Base-by-base conservation (phyloP, 2,113 vertebrate genomes). In the Caranx ignobilis region DNA sequence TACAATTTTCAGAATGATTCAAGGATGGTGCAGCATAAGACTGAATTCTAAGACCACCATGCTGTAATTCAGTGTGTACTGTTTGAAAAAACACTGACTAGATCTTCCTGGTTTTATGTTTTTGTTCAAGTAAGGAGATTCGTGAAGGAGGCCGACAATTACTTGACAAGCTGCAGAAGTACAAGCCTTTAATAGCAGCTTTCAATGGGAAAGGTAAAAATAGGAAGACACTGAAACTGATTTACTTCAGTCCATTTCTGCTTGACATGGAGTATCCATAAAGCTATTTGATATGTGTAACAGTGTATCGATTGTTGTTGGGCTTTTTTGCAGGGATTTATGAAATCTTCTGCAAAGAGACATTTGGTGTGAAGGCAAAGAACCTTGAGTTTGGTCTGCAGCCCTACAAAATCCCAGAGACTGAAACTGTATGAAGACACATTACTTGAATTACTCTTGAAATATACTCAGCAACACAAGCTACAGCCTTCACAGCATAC, bases 291-390 rank as follows among this genome's bases (percentile, higher is more conserved):
- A 13, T 41, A 1, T 21, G 10, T 52, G 39, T 12, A 39, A 34
- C 15, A 15, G 31, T 56, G 9, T 35, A 12, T 18, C 71, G 5
- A 34, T 21, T 67, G 18, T n/a, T 50, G 2, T 48, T 18, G 2
- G 13, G 64, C 2, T 60, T 54, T 56, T 76, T 85, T 91, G 35
- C 83, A 99, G 98, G 98, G 90, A 99, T 99, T 95, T 99, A 99
- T 93, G 98, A 99, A 95, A 99, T 97, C 91, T 99, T 99, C 94
- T 97, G 97, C 94, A 99, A 96, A 93, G 98, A 99, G 93, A 97
- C 96, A 65, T 99, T 99, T 91, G 98, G 98, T 79, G 95, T 99
- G 79, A 99, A 96, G 88, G 95, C 98, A 71, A 99, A 99, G 93
- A 98, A 98, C 60, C 91, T 99, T 56, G 97, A 99, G 77, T 99